Percentiles rank a stretch among this genome's conserved stretches.
These are phyloP conservation scores for Stenchaetothrips biformis DNA, from an alignment of 2,888 invertebrate genomes.

Conservation along the genomic window DNA sequence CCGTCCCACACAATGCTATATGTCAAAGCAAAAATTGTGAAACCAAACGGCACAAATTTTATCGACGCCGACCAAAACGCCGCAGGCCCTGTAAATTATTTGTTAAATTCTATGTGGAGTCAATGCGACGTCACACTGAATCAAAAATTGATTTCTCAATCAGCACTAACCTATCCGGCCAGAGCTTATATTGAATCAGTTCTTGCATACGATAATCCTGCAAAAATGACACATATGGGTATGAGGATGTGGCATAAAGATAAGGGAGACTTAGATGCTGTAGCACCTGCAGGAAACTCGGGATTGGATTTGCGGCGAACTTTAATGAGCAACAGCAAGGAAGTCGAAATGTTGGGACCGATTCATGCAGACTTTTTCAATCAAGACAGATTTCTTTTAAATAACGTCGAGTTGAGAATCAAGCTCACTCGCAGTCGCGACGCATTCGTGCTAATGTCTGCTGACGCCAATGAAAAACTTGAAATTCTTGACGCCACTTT, in stretches of 20 bases:
- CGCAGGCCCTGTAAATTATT: constrained; percentile 38
- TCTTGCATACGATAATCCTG: constrained; percentile 35
- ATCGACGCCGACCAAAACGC: background rate
- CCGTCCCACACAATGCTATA: background rate
- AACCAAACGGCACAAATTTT: too few species aligned
- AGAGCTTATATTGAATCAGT: constrained; percentile 39
- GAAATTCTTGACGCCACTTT: constrained; percentile 37
- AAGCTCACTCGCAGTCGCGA: constrained; percentile 36
- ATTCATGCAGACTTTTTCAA: constrained; percentile 38
- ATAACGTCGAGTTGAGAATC: constrained; percentile 37
- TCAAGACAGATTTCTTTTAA: constrained; percentile 38
- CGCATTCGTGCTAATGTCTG: constrained; percentile 34
- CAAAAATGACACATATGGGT: constrained; percentile 37
- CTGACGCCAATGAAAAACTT: constrained; percentile 32
- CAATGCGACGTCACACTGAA: constrained; percentile 40
- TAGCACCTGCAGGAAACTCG: background rate
- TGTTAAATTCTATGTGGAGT: constrained; percentile 38
- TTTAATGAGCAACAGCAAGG: background rate
- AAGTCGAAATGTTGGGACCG: constrained; percentile 33
- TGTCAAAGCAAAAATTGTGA: background rate
- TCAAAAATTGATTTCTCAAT: constrained; percentile 39
- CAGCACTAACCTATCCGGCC: constrained; percentile 39
- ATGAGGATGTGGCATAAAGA: constrained; percentile 35
- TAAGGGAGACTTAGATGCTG: constrained; percentile 32
- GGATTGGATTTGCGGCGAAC: constrained; percentile 24